These are phyloP conservation scores for Nesogale talazaci DNA, from an alignment of 2,113 vertebrate species.

Conservation along the genomic window DNA sequence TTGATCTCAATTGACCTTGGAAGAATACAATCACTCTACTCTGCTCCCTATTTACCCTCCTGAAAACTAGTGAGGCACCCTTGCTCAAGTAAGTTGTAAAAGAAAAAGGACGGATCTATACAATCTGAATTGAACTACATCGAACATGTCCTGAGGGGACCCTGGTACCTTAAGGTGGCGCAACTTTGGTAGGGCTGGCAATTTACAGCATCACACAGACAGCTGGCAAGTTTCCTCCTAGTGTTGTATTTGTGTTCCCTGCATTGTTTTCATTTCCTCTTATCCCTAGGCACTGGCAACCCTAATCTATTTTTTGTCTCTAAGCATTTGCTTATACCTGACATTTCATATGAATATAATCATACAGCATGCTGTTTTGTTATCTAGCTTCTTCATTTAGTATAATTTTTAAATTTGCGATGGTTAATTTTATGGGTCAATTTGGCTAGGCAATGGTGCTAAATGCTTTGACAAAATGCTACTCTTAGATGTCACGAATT, in stretches of 20 bases:
- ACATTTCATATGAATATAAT: not conserved
- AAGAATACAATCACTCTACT: not conserved
- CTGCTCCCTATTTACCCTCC: not conserved
- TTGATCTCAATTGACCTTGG: conserved; percentile 13
- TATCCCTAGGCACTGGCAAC: no score
- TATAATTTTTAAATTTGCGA: not conserved
- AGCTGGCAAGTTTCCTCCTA: not conserved
- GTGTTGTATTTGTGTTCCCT: not conserved
- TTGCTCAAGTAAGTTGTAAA: not conserved
- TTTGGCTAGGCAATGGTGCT: not conserved
- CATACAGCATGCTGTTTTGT: not conserved
- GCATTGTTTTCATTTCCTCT: not conserved
- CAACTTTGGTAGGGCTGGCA: not conserved
- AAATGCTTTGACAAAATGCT: not conserved
- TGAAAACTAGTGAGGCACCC: not conserved
- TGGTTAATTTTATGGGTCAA: not conserved
- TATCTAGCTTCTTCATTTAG: not conserved
- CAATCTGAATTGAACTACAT: not conserved
- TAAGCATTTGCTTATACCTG: not conserved
- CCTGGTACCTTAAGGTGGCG: not conserved
- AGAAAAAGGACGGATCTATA: not conserved
- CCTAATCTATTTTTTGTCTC: no score
- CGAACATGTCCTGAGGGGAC: not conserved
- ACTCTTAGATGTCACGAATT: not conserved
- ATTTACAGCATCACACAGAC: not conserved